A percentile compares a stretch with the other conserved stretches of the same genome.
These are phyloP conservation scores for Percopsis transmontana DNA, from an alignment of 2,113 vertebrate species.

Conservation along the genomic window DNA sequence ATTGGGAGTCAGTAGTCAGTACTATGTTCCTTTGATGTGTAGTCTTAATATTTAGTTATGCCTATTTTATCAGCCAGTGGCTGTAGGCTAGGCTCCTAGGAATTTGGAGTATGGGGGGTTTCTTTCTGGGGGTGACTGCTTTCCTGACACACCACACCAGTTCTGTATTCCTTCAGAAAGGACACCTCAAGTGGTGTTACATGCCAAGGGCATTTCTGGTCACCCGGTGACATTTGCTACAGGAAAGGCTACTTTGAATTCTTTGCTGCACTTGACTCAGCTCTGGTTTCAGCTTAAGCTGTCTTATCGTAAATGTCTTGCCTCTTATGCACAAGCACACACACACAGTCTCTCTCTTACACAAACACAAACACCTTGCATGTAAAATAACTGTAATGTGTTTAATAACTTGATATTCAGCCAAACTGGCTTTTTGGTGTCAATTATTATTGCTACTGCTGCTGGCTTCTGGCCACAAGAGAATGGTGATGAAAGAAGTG, in stretches of 20 bases:
- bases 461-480: no score
- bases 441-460: no score
- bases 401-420: no score
- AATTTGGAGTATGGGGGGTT: conserved; percentile 2
- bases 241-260: conserved; percentile 25
- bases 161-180: neutral
- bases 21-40: no score
- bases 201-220: conserved; percentile 21
- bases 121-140: neutral
- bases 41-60: no score
- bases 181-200: neutral
- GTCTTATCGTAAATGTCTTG: conserved; percentile 7
- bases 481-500: no score
- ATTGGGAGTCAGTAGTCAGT: no score
- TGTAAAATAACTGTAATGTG: neutral
- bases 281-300: conserved; percentile 24
- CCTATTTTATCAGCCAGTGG: conserved; percentile 25
- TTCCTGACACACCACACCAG: conserved; percentile 21
- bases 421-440: no score
- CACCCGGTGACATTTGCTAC: conserved; percentile 31
- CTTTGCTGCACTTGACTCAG: conserved; percentile 1
- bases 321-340: neutral
- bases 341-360: no score
- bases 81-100: neutral
- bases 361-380: conserved; percentile 4